Evolutionary conservation across 2,888 invertebrate genomes (phyloP), one percentile per base, ranked within the genome.

Genomic region (Caradrina clavipalpis): DNA sequence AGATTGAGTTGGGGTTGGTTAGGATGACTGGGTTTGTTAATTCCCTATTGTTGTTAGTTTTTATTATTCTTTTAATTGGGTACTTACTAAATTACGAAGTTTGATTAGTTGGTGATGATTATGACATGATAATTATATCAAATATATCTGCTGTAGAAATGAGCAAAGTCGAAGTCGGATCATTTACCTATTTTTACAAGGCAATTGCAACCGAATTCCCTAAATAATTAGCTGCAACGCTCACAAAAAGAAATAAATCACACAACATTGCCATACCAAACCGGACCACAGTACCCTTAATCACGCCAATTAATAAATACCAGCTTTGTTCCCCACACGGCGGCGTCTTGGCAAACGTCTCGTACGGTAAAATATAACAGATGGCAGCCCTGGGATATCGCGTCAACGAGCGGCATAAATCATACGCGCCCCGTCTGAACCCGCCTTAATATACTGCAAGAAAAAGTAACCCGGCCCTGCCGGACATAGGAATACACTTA

Each of bases 361-460:
- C 56, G 54, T 51, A 72, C 60, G 62, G 31, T 49, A 66, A 66
- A 77, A 69, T 68, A 71, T 80, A 68, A 73, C 64, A 77, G 75
- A 73, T 76, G 61, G 81, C 79, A 84, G 62, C 84, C 78, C 79
- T 77, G 70, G 76, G 82, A 71, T 62, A 60, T 61, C 55, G 65
- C 69, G 75, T 75, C 75, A 59, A 57, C 69, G 73, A 49, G 22
- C 62, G 62, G 81, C 83, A 93, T 94, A 94, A 93, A 93, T 94
- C 94, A 94, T 94, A 91, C 88, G 80, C 88, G 86, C 92, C 89
- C 87, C 67, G 73, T 88, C 86, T 88, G 90, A 92, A 91, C 91
- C 91, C 88, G 89, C 90, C 92, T 94, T 95, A 95, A 95, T 95
- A 94, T 89, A 95, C 91, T 94, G 87, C 88, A 91, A 90, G 92